Base-by-base conservation (phyloP, 2,888 invertebrate species). In the Palloptera scutellata region DNA sequence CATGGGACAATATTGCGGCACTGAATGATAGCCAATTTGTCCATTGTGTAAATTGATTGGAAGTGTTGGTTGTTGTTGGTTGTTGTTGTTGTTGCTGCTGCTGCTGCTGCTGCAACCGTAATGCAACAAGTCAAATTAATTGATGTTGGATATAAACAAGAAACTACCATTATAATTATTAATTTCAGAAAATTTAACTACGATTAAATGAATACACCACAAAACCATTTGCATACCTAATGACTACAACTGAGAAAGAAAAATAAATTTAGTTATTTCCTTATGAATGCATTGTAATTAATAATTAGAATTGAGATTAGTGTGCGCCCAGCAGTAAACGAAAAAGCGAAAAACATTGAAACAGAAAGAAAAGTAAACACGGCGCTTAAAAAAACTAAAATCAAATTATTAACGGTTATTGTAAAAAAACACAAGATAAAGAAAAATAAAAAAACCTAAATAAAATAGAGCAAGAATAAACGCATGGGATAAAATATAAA, bases 371-470 rank as follows among this genome's bases (percentile, higher is more conserved):
- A 13, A 48, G n/a, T 15, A 48, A 48, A n/a, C 48, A 15, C 13
- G 48, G 48, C 48, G 48, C 15, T 13, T 48, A 5, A 15, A 48
- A 48, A 48, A 13, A 48, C 48, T 9, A 0, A 48, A 48, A 48
- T 61, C 40, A 63, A 63, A 63, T 52, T 63, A 61, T 62, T 58
- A 62, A 63, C 52, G 58, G 58, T 66, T 66, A 54, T 61, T 65
- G 65, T 65, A 65, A 65, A 65, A 65, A 51, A 58, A 40, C 9
- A 61, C 45, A 58, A 41, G 41, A 40, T 12, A 40, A 58, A 13
- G 17, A 59, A 17, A 59, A 59, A n/a, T 41, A 15, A 2, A 58
- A 58, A 58, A 13, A 58, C 9, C n/a, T 10, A 58, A 58, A 30
- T 41, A 13, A 58, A 41, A 43, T 10, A 19, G 11, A 54, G 54